phyloP scores from a whole-genome alignment of 2,113 vertebrate genomes.

The Dermatemys mawii region DNA sequence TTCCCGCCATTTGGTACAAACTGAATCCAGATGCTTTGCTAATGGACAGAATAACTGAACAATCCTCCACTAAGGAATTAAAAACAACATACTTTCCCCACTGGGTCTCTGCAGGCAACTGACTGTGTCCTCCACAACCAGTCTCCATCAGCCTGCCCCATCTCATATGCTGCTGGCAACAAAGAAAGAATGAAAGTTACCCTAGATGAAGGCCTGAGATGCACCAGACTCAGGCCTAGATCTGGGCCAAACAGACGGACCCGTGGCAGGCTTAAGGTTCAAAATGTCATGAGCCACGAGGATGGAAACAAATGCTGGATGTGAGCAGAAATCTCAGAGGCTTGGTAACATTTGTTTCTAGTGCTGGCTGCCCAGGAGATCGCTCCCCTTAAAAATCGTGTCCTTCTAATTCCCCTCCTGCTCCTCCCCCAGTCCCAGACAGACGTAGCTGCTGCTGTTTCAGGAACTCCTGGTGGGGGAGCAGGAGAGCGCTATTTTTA shows the following conservation, averaged over 20 bases:
- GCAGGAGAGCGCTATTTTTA: background rate
- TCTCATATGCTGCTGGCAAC: constrained; percentile 33
- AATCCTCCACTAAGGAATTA: constrained; percentile 24
- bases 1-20: constrained; percentile 71
- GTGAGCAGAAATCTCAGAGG: constrained; percentile 9
- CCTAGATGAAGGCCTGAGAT: constrained; percentile 47
- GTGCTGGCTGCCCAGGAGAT: background rate
- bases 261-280: constrained; percentile 45
- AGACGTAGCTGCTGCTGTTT: background rate
- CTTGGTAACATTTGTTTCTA: rapidly evolving
- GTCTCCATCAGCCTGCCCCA: constrained; percentile 20
- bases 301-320: constrained; percentile 42
- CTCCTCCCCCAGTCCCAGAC: background rate
- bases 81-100: background rate
- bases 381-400: background rate
- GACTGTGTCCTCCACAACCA: background rate
- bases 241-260: constrained; percentile 26
- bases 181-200: constrained; percentile 48
- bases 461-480: background rate
- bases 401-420: background rate
- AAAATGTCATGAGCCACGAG: constrained; percentile 52
- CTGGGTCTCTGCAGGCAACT: constrained; percentile 3
- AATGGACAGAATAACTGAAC: constrained; percentile 44
- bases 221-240: background rate
- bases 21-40: constrained; percentile 74